phyloP scores from a whole-genome alignment of 2,888 invertebrate genomes.

The Drosophila mayaguana region DNA sequence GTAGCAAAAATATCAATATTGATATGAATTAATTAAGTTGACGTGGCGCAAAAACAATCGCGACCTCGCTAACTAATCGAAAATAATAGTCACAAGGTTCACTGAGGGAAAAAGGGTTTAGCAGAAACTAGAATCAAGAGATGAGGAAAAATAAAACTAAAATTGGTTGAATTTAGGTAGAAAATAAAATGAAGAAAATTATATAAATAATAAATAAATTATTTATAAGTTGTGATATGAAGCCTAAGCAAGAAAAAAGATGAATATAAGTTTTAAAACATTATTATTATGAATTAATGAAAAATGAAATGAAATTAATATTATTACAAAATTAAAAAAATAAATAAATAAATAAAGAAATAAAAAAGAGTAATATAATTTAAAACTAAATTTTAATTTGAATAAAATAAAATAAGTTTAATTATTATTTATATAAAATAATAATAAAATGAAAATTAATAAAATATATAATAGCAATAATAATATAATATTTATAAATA shows the following conservation, averaged over 20 bases:
- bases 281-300: background rate
- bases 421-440: background rate
- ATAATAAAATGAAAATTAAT: background rate
- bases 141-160: background rate
- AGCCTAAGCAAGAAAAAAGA: background rate
- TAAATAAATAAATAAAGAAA: background rate
- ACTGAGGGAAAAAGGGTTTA: background rate
- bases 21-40: conserved; percentile 52
- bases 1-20: conserved; percentile 40
- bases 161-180: background rate
- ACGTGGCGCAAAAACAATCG: conserved; percentile 34
- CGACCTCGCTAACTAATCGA: conserved; percentile 13
- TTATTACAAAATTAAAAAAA: no score
- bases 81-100: conserved; percentile 3
- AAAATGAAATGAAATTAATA: no score
- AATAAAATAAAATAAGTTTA: background rate
- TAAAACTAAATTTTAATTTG: background rate
- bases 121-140: background rate
- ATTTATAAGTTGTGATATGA: background rate
- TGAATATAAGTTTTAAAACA: background rate
- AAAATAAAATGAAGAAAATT: background rate
- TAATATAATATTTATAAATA: background rate
- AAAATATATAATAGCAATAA: background rate
- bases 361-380: background rate
- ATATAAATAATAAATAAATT: background rate